phyloP scores from a whole-genome alignment of 2,113 vertebrate genomes.

The Odocoileus virginianus region DNA sequence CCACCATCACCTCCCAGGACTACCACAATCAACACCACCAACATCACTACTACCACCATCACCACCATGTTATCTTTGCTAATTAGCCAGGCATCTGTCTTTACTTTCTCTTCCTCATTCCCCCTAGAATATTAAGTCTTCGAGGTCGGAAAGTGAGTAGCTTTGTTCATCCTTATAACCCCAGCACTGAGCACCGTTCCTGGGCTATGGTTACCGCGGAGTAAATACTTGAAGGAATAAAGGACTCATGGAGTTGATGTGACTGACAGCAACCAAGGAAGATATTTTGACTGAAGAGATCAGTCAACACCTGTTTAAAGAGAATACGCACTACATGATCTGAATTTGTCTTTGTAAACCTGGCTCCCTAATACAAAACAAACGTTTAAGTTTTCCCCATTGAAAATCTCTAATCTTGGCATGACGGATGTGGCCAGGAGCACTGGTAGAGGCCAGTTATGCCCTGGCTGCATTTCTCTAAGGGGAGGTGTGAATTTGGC shows the following conservation, averaged over 20 bases:
- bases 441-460: rapidly evolving
- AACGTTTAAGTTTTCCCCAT: neutral
- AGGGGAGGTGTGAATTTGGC: neutral
- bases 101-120: neutral
- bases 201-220: neutral
- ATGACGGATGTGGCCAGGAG: neutral
- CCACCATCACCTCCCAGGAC: too few species aligned
- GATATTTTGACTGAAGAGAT: neutral
- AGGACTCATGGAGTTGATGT: neutral
- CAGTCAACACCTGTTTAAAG: neutral
- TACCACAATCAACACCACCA: too few species aligned
- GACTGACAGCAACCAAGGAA: neutral
- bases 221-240: neutral
- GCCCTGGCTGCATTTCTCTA: neutral
- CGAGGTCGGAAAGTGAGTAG: neutral
- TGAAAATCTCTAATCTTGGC: neutral
- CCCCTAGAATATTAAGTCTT: neutral
- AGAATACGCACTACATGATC: neutral
- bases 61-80: neutral
- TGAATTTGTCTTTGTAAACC: neutral
- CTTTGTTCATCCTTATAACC: neutral
- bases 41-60: rapidly evolving
- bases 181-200: neutral
- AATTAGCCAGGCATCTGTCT: neutral
- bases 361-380: neutral